Evolutionary conservation across 1,140 invertebrate species (phyloP), one percentile per base, ranked within the genome.

Genomic region (Magallana ariakensis): DNA sequence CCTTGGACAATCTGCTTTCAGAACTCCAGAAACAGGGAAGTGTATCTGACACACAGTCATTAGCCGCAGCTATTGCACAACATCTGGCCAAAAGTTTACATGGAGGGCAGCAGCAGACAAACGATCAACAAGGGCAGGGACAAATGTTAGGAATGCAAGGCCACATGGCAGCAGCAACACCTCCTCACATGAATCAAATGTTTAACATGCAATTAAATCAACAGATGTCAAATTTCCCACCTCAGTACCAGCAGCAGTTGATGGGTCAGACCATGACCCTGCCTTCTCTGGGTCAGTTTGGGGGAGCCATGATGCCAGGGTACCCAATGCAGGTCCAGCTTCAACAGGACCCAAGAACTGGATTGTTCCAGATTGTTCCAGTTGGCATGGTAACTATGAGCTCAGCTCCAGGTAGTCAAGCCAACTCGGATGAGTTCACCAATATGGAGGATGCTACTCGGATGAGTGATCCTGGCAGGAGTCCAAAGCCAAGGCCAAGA

Each of bases 281-380:
- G 19, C 91, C 92, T 16, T 53, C 87, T 54, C 54, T 89, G 57
- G 26, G 80, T 57, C 89, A 90, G 58, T 89, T 87, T 82, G 57
- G 85, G 7, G 89, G 89, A 33, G 89, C 88, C 46, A 33, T 91
- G 26, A 83, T 91, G 82, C 83, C 90, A 15, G 90, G 90, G 10
- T 85, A 89, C 80, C 92, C 91, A 19, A 57, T 91, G 53, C 93
- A 92, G 62, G 90, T 93, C 58, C 92, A 93, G 83, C 87, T 93
- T 58, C 91, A 93, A 57, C 93, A 93, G 82, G 93, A 94, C 88
- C 92, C 93, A 16, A 84, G 88, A 7, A 93, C 93, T 54, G 93
- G 93, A 10, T 90, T 92, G 60, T 66, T 93, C 84, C 92, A 93
- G 83, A 86, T 93, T 46, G 89, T 94, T 10, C 93, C 93, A 13